Percentiles rank a stretch among this genome's conserved stretches.
phyloP scores from a whole-genome alignment of 1,140 invertebrate species.

The Dinothrombium tinctorium region DNA sequence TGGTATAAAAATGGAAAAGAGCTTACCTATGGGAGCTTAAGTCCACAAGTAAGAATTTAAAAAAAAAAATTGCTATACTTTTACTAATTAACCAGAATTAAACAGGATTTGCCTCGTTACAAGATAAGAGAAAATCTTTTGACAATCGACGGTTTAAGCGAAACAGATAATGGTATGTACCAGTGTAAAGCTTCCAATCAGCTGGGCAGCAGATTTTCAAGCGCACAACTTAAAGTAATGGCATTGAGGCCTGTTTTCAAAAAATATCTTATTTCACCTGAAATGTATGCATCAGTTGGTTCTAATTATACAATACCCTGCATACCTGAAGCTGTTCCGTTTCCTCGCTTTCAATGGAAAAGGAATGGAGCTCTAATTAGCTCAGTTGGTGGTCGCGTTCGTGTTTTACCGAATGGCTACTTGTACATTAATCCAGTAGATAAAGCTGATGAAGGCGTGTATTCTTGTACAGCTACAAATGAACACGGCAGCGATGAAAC shows the following conservation, averaged over 20 bases:
- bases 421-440: slow-evolving; percentile 64
- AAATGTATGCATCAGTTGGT: slow-evolving; percentile 65
- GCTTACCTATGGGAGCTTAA: slow-evolving; percentile 35
- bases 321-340: slow-evolving; percentile 77
- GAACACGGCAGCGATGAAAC: slow-evolving; percentile 47
- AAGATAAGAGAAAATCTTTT: slow-evolving; percentile 56
- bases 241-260: slow-evolving; percentile 67
- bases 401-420: slow-evolving; percentile 54
- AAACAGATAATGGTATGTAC: slow-evolving; percentile 78
- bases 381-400: slow-evolving; percentile 39
- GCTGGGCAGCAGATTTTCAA: slow-evolving; percentile 57
- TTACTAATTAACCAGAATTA: no score
- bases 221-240: slow-evolving; percentile 64
- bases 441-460: slow-evolving; percentile 60
- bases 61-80: no score
- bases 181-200: slow-evolving; percentile 78
- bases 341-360: slow-evolving; percentile 66
- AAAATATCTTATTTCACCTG: slow-evolving; percentile 59
- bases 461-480: slow-evolving; percentile 65
- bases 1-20: slow-evolving; percentile 70
- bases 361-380: slow-evolving; percentile 35
- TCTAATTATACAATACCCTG: slow-evolving; percentile 78
- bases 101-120: slow-evolving; percentile 20
- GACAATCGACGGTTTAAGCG: slow-evolving; percentile 48
- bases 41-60: no score